Evolutionary conservation across 2,888 invertebrate genomes (phyloP), one percentile per base, ranked within the genome.

Genomic region (Corythucha ciliata): DNA sequence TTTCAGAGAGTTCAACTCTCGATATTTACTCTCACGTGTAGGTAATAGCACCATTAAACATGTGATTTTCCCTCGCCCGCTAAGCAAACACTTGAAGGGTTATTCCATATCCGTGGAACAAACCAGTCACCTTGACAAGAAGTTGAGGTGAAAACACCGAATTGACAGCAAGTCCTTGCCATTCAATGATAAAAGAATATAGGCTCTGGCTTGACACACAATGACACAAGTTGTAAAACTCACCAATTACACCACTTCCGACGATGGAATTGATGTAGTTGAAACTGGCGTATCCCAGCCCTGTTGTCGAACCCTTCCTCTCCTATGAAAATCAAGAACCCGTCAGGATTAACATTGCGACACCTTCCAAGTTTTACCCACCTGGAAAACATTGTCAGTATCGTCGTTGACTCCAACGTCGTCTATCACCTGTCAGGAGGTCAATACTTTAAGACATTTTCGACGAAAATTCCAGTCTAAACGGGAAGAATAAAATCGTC

Each of bases 221-320:
- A 37, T 16, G 12, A 29, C 8, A 29, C 8, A 29, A 37, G 46
- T 27, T 18, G 12, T 16, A 14, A 37, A 16, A 32, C 69, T 69
- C 68, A 80, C 87, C 87, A 63, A 88, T 87, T 49, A 88, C 83
- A 57, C 88, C 87, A 63, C 86, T 86, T 53, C 88, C 88, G 58
- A 88, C 81, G 65, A 88, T 88, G 44, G 86, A 86, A 70, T 88
- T 88, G 65, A 88, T 85, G 68, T 85, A 87, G 72, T 88, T 88
- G 69, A 87, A 87, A 68, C 83, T 82, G 57, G 86, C 83, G 70
- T 79, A 77, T 24, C 82, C 80, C 59, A 82, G 69, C 56, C 83
- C 61, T 39, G 61, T 62, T 7, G 59, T 62, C 14, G 49, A 53
- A 8, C 51, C 52, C 36, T 51, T 48, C 33, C 56, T 59, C 36